Percentiles rank a stretch among this genome's conserved stretches.
Evolutionary conservation across 1,140 invertebrate species (phyloP).

Genomic region (Penaeus chinensis): DNA sequence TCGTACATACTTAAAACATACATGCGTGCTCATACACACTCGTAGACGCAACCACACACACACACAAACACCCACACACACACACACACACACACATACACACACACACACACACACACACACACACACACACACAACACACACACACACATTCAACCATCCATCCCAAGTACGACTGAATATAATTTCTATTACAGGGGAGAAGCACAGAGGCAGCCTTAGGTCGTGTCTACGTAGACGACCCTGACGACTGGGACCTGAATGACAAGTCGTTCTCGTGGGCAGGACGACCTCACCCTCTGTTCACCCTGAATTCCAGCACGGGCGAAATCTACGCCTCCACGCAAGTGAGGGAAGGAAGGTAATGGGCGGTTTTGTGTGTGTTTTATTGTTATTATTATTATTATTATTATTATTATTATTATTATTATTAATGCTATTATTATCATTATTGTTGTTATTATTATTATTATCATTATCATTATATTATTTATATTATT

Average conservation of each 20-base stretch:
- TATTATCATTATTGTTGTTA: too few species aligned
- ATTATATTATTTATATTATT: too few species aligned
- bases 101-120: background rate
- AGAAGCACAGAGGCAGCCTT: constrained; percentile 90
- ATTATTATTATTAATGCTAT: too few species aligned
- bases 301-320: constrained; percentile 29
- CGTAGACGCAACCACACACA: too few species aligned
- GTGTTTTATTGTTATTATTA: too few species aligned
- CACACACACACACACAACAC: background rate
- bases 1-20: too few species aligned
- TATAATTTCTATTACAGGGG: constrained; percentile 68
- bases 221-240: constrained; percentile 94
- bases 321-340: constrained; percentile 27
- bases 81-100: background rate
- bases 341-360: constrained; percentile 31
- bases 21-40: too few species aligned
- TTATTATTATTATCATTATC: too few species aligned
- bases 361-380: background rate
- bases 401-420: too few species aligned
- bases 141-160: background rate
- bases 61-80: too few species aligned
- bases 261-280: constrained; percentile 97
- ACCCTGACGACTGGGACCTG: constrained; percentile 71
- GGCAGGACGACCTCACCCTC: constrained; percentile 78
- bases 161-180: background rate